A percentile compares a stretch with the other conserved stretches of the same genome.
These are phyloP conservation scores for Brenthis daphne DNA, from an alignment of 2,888 invertebrate species.

Conservation along the genomic window DNA sequence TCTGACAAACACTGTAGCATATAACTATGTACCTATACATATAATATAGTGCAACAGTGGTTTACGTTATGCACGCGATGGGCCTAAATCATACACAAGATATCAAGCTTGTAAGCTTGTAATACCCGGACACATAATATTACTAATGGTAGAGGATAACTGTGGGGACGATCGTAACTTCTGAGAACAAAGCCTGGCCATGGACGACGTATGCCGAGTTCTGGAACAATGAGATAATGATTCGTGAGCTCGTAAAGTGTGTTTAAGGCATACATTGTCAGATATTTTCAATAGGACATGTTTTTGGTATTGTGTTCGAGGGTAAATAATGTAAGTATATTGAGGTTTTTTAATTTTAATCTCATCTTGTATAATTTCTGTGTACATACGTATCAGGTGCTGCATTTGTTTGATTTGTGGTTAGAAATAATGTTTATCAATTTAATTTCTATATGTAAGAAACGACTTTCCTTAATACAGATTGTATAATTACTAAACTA, in stretches of 20 bases:
- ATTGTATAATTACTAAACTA: too few relatives aligned
- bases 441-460: too few relatives aligned
- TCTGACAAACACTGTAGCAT: too few relatives aligned
- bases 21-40: neutral
- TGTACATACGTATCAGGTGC: too few relatives aligned
- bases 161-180: slow-evolving; percentile 72
- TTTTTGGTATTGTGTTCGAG: neutral
- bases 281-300: neutral
- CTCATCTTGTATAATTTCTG: neutral
- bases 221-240: slow-evolving; percentile 74
- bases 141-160: slow-evolving; percentile 69
- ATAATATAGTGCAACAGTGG: neutral
- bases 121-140: slow-evolving; percentile 62
- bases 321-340: neutral
- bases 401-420: too few relatives aligned
- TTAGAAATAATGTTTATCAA: too few relatives aligned
- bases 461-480: too few relatives aligned
- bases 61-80: slow-evolving; percentile 1
- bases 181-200: slow-evolving; percentile 64
- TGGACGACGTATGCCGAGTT: slow-evolving; percentile 59
- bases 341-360: neutral
- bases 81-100: slow-evolving; percentile 49
- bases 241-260: slow-evolving; percentile 65
- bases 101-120: slow-evolving; percentile 57
- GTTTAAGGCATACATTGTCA: slow-evolving; percentile 1